A percentile compares a stretch with the other conserved stretches of the same genome.
Conservation (phyloP, 2,797 vertebrate genomes). For the Amblyopsis hoosieri region DNA sequence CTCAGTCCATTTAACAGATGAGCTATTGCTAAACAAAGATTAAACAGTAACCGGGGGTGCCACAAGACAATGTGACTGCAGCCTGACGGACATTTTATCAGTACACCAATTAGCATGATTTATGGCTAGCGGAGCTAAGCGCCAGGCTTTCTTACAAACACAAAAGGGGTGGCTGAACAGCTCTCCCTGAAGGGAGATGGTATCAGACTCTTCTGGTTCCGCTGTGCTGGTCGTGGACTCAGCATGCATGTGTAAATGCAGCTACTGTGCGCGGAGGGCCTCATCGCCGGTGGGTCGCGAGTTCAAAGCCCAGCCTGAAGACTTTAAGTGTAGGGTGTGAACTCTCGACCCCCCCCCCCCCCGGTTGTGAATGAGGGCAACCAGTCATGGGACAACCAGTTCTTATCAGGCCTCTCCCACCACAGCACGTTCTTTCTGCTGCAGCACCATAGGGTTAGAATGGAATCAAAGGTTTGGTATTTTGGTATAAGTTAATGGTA, state of each 20-base stretch:
- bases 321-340: constrained; percentile 69
- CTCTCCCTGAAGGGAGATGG: constrained; percentile 71
- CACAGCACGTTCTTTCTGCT: background rate
- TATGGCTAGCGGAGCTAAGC: constrained; percentile 66
- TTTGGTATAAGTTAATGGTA: background rate
- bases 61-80: constrained; percentile 62
- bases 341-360: constrained; percentile 67
- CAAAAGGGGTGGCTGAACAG: constrained; percentile 67
- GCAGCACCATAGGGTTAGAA: background rate
- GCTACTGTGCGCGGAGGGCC: constrained; percentile 70
- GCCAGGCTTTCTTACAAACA: constrained; percentile 73
- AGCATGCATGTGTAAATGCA: constrained; percentile 78
- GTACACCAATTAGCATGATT: constrained; percentile 82
- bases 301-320: constrained; percentile 70
- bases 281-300: constrained; percentile 63
- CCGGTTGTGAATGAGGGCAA: constrained; percentile 54
- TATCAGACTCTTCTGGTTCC: constrained; percentile 66
- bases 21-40: constrained; percentile 71
- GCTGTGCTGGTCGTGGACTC: constrained; percentile 69
- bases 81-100: constrained; percentile 77
- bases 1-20: constrained; percentile 72
- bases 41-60: constrained; percentile 72
- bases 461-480: background rate
- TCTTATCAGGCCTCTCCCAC: constrained; percentile 56
- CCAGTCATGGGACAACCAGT: constrained; percentile 35